phyloP scores from a whole-genome alignment of 2,113 vertebrate genomes.

The Aramus guarauna region DNA sequence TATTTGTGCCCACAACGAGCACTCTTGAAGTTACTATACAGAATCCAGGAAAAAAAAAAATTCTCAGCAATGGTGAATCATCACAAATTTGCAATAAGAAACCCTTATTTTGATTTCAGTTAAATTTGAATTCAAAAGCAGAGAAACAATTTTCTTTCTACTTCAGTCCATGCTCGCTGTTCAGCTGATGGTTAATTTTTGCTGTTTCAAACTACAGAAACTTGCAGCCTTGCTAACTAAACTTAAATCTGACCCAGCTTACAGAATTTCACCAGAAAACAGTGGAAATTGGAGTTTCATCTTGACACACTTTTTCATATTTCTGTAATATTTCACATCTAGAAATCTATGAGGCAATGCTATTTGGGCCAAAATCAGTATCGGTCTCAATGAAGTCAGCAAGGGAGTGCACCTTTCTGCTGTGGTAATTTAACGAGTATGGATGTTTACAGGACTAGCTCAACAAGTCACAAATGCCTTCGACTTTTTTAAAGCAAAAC shows the following conservation, averaged over 20 bases:
- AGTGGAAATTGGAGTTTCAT: constrained; percentile 17
- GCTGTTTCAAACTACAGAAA: constrained; percentile 49
- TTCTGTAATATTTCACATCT: constrained; percentile 17
- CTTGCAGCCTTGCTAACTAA: neutral
- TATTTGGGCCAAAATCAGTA: neutral
- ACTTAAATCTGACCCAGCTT: neutral
- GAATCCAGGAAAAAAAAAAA: constrained; percentile 41
- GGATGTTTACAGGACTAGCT: neutral
- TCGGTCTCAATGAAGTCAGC: neutral
- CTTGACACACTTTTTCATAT: neutral
- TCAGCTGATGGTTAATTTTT: constrained; percentile 14
- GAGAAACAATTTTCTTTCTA: neutral
- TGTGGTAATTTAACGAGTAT: neutral
- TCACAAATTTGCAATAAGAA: neutral
- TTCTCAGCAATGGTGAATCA: constrained; percentile 39
- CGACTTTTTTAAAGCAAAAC: neutral
- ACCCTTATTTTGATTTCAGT: constrained; percentile 22
- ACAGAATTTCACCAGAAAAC: constrained; percentile 33
- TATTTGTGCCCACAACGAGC: neutral
- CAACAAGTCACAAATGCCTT: neutral
- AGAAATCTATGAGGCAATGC: neutral
- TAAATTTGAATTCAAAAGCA: neutral
- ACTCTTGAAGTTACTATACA: constrained; percentile 21
- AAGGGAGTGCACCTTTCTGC: neutral
- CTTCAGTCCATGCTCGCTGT: neutral